phyloP scores from a whole-genome alignment of 2,888 invertebrate genomes.

The Nasonia oneida region DNA sequence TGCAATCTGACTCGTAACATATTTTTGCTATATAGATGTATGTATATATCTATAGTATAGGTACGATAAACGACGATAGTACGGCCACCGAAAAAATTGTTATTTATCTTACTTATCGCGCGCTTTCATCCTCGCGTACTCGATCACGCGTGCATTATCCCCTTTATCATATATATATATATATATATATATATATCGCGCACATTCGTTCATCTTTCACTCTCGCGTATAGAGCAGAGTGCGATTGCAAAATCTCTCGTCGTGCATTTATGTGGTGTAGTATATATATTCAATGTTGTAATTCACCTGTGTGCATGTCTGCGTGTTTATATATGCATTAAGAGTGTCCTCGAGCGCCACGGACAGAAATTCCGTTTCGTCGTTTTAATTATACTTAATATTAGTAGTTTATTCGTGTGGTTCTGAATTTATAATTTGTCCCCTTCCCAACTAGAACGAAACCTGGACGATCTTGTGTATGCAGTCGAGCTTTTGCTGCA shows the following conservation, averaged over 20 bases:
- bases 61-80: constrained; percentile 74
- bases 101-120: constrained; percentile 30
- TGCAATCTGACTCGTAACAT: constrained; percentile 63
- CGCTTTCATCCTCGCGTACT: constrained; percentile 4
- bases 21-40: constrained; percentile 59
- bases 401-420: constrained; percentile 3
- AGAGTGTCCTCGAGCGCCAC: constrained; percentile 45
- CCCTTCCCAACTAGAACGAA: constrained; percentile 33
- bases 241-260: constrained; percentile 70
- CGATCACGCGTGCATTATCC: background rate
- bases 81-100: constrained; percentile 69
- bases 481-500: constrained; percentile 13
- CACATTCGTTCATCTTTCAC: background rate
- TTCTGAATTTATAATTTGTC: constrained; percentile 32
- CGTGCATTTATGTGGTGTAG: background rate
- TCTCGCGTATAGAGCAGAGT: constrained; percentile 65
- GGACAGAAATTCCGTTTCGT: constrained; percentile 61
- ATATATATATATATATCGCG: background rate
- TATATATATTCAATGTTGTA: background rate
- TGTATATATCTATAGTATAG: constrained; percentile 65
- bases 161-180: background rate
- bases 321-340: background rate
- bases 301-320: background rate
- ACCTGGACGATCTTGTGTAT: constrained; percentile 52
- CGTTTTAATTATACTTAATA: constrained; percentile 48